Percentiles rank a stretch among this genome's conserved stretches.
Conservation (phyloP, 2,888 invertebrate species). For the Sipha maydis region DNA sequence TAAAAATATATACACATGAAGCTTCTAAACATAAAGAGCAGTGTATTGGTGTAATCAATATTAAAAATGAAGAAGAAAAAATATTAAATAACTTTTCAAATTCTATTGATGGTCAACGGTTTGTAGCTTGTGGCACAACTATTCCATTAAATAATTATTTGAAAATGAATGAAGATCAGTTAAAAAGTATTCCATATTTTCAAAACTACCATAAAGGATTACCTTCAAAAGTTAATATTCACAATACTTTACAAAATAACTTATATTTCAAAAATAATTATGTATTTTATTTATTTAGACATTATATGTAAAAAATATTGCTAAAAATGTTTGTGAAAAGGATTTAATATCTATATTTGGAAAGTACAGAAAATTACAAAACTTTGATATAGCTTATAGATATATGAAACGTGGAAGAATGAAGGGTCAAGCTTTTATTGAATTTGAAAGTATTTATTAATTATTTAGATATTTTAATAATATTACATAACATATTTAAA, state of each 20-base stretch:
- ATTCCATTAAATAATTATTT: slow-evolving; percentile 26
- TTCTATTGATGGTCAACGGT: slow-evolving; percentile 37
- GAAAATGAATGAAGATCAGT: slow-evolving; percentile 63
- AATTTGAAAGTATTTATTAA: slow-evolving; percentile 69
- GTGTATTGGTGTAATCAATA: slow-evolving; percentile 50
- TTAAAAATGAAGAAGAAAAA: slow-evolving; percentile 21
- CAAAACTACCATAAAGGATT: slow-evolving; percentile 64
- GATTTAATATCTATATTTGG: slow-evolving; percentile 71
- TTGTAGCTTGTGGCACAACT: slow-evolving; percentile 14
- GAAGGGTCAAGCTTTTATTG: slow-evolving; percentile 73
- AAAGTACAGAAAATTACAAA: slow-evolving; percentile 67
- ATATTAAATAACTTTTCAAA: background rate
- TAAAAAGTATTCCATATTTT: slow-evolving; percentile 64
- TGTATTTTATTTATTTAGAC: slow-evolving; percentile 67
- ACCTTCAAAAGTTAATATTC: slow-evolving; percentile 63
- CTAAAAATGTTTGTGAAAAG: slow-evolving; percentile 69
- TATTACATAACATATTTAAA: background rate
- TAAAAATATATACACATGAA: slow-evolving; percentile 52
- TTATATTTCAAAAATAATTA: background rate
- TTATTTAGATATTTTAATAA: background rate
- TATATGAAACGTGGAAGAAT: slow-evolving; percentile 71
- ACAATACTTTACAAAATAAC: slow-evolving; percentile 67
- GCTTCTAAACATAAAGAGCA: slow-evolving; percentile 4
- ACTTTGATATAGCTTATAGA: slow-evolving; percentile 67
- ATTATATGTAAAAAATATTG: slow-evolving; percentile 72